A percentile compares a stretch with the other conserved stretches of the same genome.
phyloP scores from a whole-genome alignment of 2,113 vertebrate species.

The Steatornis caripensis region DNA sequence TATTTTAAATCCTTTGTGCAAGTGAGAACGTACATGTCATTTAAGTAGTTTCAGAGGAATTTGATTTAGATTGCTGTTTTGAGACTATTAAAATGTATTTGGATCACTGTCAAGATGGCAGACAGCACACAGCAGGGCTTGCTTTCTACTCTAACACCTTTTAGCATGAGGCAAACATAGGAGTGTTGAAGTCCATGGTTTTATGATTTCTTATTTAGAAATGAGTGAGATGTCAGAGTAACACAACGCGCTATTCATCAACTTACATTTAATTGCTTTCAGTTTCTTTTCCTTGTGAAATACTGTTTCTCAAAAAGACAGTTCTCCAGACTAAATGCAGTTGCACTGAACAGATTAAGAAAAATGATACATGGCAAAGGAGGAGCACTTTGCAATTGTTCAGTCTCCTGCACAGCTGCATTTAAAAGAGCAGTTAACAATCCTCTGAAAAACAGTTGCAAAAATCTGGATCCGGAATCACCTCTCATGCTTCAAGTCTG shows the following conservation, averaged over 20 bases:
- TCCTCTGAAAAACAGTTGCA: background rate
- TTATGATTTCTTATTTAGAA: background rate
- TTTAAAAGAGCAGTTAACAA: background rate
- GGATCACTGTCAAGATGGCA: background rate
- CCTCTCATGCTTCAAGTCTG: background rate
- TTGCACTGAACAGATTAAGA: background rate
- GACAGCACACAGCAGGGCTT: background rate
- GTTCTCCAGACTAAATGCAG: background rate
- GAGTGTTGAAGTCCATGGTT: background rate
- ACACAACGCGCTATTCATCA: background rate
- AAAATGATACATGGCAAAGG: background rate
- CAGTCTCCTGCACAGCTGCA: background rate
- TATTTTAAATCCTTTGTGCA: background rate
- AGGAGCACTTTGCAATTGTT: background rate
- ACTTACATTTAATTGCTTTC: background rate
- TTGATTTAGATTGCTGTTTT: background rate
- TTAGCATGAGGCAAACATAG: background rate
- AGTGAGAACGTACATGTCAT: rapidly evolving
- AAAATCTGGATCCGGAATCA: background rate
- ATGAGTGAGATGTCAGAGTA: background rate
- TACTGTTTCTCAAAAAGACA: background rate
- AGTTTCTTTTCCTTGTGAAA: background rate
- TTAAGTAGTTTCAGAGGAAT: background rate
- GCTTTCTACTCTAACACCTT: background rate
- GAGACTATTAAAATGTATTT: background rate